Conservation (phyloP, 30 jellyfish, hydroid and myxozoan species). For the Euphysa ruthae region DNA sequence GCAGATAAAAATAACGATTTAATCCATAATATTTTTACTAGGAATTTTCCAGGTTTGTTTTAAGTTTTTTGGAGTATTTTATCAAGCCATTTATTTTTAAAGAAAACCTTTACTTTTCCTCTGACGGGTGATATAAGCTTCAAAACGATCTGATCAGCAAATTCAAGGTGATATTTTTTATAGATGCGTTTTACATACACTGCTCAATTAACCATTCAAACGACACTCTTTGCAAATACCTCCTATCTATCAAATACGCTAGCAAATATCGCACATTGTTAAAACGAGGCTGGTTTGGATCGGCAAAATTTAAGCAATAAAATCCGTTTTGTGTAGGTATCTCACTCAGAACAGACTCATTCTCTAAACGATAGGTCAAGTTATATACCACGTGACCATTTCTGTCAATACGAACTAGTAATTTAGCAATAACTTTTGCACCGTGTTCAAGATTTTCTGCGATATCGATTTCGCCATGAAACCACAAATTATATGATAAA, state of each 20-base stretch:
- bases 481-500: neutral
- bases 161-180: too few species aligned
- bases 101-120: too few species aligned
- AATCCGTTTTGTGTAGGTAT: slow-evolving; percentile 10
- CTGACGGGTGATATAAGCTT: too few species aligned
- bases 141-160: too few species aligned
- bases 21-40: too few species aligned
- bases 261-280: slow-evolving; percentile 1
- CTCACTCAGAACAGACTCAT: neutral
- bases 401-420: slow-evolving; percentile 24
- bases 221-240: slow-evolving; percentile 8
- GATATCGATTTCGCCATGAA: slow-evolving; percentile 2
- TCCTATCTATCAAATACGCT: slow-evolving; percentile 24
- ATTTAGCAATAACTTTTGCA: neutral
- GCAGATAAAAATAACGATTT: too few species aligned
- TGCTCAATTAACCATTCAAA: slow-evolving; percentile 37
- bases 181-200: too few species aligned
- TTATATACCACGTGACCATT: slow-evolving; percentile 29
- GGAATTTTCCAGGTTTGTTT: too few species aligned
- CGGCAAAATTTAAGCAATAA: slow-evolving; percentile 19
- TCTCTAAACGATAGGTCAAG: neutral
- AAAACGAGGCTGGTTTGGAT: slow-evolving; percentile 28
- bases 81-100: too few species aligned
- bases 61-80: too few species aligned
- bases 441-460: neutral